Conservation (phyloP, 1,140 invertebrate species). For the Drosophila subpulchrella region DNA sequence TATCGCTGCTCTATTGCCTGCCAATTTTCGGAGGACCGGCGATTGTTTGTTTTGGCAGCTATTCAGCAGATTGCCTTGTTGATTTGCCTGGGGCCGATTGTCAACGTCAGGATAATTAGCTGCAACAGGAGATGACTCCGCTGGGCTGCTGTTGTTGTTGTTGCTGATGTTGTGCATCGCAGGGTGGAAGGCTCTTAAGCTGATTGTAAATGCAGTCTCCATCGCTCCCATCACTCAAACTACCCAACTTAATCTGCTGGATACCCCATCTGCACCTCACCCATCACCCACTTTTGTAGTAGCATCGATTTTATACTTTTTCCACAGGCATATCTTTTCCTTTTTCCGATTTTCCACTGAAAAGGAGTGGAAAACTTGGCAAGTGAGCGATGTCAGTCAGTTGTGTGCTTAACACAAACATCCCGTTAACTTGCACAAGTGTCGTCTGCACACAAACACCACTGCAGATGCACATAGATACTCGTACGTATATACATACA, state of each 20-base stretch:
- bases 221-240: slow-evolving; percentile 22
- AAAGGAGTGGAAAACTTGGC: slow-evolving; percentile 55
- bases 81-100: slow-evolving; percentile 37
- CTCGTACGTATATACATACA: background rate
- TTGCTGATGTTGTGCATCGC: background rate
- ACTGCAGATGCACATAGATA: background rate
- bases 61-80: slow-evolving; percentile 43
- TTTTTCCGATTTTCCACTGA: slow-evolving; percentile 28
- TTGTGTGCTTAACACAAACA: slow-evolving; percentile 57
- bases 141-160: background rate
- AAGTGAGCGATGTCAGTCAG: slow-evolving; percentile 46
- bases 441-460: slow-evolving; percentile 41
- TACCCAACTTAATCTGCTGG: slow-evolving; percentile 11
- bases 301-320: slow-evolving; percentile 65
- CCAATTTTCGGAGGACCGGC: slow-evolving; percentile 38
- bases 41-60: slow-evolving; percentile 35
- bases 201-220: slow-evolving; percentile 49
- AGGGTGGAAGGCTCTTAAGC: slow-evolving; percentile 25
- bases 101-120: slow-evolving; percentile 65
- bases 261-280: background rate
- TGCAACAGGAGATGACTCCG: slow-evolving; percentile 41
- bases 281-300: slow-evolving; percentile 10
- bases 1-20: slow-evolving; percentile 43
- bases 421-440: slow-evolving; percentile 46
- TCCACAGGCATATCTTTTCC: slow-evolving; percentile 5